These are phyloP conservation scores for Todiramphus chloris DNA, from an alignment of 2,113 vertebrate species.

Conservation along the genomic window DNA sequence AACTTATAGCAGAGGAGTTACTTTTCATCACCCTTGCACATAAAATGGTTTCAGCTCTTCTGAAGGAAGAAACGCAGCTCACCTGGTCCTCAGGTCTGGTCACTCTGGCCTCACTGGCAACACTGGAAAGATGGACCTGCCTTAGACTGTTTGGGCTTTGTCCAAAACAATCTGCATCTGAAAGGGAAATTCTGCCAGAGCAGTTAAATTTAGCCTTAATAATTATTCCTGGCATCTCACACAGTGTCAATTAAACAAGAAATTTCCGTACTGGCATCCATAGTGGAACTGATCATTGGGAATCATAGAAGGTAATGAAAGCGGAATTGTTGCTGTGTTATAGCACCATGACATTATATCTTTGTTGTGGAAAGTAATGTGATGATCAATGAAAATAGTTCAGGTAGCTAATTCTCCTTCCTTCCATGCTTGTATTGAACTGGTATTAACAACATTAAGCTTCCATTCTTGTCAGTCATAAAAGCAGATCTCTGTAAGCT, in stretches of 20 bases:
- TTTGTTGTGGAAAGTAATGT: background rate
- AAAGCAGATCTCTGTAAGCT: background rate
- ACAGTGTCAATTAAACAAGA: background rate
- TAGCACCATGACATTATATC: background rate
- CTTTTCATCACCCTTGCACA: background rate
- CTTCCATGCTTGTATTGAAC: background rate
- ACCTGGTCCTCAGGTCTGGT: background rate
- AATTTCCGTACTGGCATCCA: background rate
- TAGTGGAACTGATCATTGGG: background rate
- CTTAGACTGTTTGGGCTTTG: background rate
- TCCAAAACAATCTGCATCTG: background rate
- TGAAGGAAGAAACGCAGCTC: background rate
- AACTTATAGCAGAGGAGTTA: background rate
- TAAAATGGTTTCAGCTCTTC: background rate
- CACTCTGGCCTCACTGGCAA: background rate
- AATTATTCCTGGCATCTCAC: conserved; percentile 27
- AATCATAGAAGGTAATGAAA: background rate
- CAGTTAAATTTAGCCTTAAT: conserved; percentile 41
- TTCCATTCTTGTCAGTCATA: background rate
- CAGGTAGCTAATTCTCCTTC: background rate
- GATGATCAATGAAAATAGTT: background rate
- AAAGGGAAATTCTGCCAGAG: conserved; percentile 22
- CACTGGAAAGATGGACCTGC: background rate
- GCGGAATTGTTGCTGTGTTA: background rate
- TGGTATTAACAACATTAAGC: background rate